Evolutionary conservation across 2,113 vertebrate genomes (phyloP).

Genomic region (Genyomyrus donnyi): DNA sequence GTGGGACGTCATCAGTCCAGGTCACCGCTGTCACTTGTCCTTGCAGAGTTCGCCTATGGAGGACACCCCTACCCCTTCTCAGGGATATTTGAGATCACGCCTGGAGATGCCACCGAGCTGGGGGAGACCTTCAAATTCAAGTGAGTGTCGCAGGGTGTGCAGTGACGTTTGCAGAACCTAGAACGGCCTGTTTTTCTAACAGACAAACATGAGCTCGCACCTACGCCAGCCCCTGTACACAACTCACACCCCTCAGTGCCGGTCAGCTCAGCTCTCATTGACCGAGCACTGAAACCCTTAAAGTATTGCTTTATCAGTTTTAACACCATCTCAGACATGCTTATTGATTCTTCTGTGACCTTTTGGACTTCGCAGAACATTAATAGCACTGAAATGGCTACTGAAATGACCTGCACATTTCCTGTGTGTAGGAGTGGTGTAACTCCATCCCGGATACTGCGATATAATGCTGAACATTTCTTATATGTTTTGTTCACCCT

Average conservation of each 20-base stretch:
- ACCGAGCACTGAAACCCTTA: not conserved
- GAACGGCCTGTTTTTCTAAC: not conserved
- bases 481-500: not conserved
- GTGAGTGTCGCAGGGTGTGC: slow-evolving; percentile 61
- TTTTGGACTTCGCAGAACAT: not conserved
- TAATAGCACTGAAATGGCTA: not conserved
- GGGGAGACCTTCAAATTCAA: slow-evolving; percentile 99
- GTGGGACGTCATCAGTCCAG: not conserved
- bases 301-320: not conserved
- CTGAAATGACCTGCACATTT: not conserved
- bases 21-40: not conserved
- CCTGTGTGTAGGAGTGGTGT: not conserved
- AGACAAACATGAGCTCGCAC: not conserved
- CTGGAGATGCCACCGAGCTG: slow-evolving; percentile 88
- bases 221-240: not conserved
- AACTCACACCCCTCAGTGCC: not conserved
- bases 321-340: not conserved
- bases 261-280: not conserved
- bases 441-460: not conserved
- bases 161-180: not conserved
- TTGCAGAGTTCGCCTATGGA: slow-evolving; percentile 93
- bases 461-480: not conserved
- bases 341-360: not conserved
- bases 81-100: slow-evolving; percentile 97
- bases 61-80: slow-evolving; percentile 98